Evolutionary conservation across 92 coral and sea anemone genomes (phyloP).

Genomic region (Palythoa heliodiscus): DNA sequence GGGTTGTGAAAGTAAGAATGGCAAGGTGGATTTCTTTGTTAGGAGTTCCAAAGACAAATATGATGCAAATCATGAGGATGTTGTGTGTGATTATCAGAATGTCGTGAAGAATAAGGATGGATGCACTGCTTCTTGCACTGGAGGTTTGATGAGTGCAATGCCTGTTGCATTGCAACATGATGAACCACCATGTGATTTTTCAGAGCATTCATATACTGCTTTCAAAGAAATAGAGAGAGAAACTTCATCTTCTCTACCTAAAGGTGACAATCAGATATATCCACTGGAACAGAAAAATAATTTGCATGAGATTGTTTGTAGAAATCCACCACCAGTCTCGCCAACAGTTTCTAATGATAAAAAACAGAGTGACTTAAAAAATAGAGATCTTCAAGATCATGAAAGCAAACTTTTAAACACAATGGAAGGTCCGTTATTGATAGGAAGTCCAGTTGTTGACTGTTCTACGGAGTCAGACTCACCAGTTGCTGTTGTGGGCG

Average conservation of each 20-base stretch:
- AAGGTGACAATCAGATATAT: background rate
- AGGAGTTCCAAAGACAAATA: background rate
- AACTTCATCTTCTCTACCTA: background rate
- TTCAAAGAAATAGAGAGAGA: background rate
- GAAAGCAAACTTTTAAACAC: background rate
- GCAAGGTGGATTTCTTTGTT: constrained; percentile 1
- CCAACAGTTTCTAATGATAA: background rate
- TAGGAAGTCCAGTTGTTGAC: background rate
- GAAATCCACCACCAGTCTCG: constrained; percentile 21
- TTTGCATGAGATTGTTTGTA: background rate
- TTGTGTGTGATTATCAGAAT: background rate
- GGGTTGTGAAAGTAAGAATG: background rate
- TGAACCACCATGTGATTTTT: background rate
- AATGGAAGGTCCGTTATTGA: background rate
- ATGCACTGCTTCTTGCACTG: background rate
- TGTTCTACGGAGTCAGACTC: background rate
- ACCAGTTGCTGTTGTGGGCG: background rate
- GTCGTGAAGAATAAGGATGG: background rate
- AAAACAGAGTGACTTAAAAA: background rate
- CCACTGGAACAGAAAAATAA: constrained; percentile 5
- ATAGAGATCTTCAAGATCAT: background rate
- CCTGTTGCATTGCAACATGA: background rate
- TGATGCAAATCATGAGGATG: background rate
- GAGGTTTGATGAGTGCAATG: background rate
- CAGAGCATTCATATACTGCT: background rate